Conservation (phyloP, 2,888 invertebrate genomes). For the Lasioglossum leucozonium region DNA sequence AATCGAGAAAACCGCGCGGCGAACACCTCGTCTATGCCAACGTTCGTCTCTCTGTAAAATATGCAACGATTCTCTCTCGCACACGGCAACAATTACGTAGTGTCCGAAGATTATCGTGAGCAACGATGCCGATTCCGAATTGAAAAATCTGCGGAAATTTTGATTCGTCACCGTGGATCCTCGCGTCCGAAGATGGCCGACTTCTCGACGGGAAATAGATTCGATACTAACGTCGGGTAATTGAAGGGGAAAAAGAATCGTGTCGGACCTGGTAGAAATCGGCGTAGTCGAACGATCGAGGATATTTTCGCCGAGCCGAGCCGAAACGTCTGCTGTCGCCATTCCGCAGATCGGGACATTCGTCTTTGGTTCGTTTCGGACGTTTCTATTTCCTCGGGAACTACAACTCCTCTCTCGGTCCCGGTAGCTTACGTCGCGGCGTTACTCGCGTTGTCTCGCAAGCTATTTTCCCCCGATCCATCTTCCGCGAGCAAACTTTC, state of each 20-base stretch:
- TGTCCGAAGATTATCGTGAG: background rate
- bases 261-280: slow-evolving; percentile 36
- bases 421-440: background rate
- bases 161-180: background rate
- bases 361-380: slow-evolving; percentile 34
- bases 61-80: background rate
- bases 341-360: slow-evolving; percentile 36
- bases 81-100: background rate
- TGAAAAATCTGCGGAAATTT: background rate
- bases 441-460: background rate
- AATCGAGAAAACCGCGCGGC: too few species aligned
- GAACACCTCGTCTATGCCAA: too few species aligned
- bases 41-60: too few species aligned
- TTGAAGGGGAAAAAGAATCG: slow-evolving; percentile 48
- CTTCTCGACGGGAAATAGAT: slow-evolving; percentile 26
- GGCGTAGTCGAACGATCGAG: slow-evolving; percentile 34
- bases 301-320: background rate
- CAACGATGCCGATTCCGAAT: background rate
- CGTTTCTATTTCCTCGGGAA: slow-evolving; percentile 51
- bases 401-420: background rate
- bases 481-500: background rate
- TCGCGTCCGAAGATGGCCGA: background rate
- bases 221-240: slow-evolving; percentile 23
- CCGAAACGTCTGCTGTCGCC: slow-evolving; percentile 15
- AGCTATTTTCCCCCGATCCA: background rate